phyloP scores from a whole-genome alignment of 2,113 vertebrate genomes.

The Arvicanthis niloticus region DNA sequence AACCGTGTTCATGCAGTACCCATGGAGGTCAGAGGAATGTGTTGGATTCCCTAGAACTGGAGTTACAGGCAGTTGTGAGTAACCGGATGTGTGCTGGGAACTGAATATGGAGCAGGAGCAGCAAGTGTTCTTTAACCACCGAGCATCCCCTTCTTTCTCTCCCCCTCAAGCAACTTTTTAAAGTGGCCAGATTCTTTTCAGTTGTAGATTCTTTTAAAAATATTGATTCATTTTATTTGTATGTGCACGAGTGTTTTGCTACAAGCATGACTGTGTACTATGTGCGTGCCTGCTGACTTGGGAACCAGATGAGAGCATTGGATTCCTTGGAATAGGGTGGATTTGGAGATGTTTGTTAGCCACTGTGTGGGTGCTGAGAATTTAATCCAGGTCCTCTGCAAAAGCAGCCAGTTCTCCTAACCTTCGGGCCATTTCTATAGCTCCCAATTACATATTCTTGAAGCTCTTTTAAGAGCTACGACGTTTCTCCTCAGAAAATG shows the following conservation, averaged over 20 bases:
- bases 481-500: conserved; percentile 26
- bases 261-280: neutral
- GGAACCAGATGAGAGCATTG: neutral
- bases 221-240: neutral
- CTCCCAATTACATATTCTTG: neutral
- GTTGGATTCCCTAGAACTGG: neutral
- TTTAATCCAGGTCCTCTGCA: neutral
- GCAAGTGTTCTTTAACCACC: neutral
- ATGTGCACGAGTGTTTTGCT: neutral
- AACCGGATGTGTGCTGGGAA: neutral
- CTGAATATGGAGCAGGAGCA: neutral
- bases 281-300: neutral
- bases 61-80: neutral
- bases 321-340: neutral
- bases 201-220: neutral
- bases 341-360: neutral
- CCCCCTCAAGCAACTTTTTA: neutral
- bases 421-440: neutral
- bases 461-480: neutral
- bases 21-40: neutral
- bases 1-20: neutral
- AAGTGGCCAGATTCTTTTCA: neutral
- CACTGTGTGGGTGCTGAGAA: neutral
- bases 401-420: neutral
- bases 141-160: neutral